Percentiles rank a stretch among this genome's conserved stretches.
Conservation (phyloP, 2,888 invertebrate species). For the Brachynemurus nebulosus region DNA sequence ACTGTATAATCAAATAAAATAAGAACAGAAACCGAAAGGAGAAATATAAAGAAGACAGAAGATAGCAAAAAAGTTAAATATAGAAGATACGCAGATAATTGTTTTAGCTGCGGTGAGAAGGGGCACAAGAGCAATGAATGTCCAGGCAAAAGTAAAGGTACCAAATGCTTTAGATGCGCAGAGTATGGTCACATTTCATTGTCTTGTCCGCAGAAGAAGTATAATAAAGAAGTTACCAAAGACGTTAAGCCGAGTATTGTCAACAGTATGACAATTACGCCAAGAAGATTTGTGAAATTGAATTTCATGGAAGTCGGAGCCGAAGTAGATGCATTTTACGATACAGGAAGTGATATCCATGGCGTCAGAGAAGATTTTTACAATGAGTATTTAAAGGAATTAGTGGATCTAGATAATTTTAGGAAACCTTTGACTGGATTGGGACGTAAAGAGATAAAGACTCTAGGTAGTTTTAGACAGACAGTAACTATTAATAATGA, state of each 20-base stretch:
- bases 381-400: not conserved
- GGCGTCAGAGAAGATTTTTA: slow-evolving; percentile 8
- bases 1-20: slow-evolving; percentile 13
- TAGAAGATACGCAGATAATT: slow-evolving; percentile 2
- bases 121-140: slow-evolving; percentile 12
- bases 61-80: too few relatives aligned
- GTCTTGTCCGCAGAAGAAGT: too few relatives aligned
- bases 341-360: slow-evolving; percentile 11
- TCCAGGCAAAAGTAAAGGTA: slow-evolving; percentile 4
- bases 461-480: slow-evolving; percentile 5
- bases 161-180: slow-evolving; percentile 6
- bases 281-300: not conserved
- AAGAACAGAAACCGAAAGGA: not conserved
- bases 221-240: too few relatives aligned
- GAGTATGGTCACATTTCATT: slow-evolving; percentile 4
- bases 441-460: too few relatives aligned
- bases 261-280: not conserved
- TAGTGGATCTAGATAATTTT: not conserved
- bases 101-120: slow-evolving; percentile 13
- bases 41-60: not conserved
- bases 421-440: too few relatives aligned
- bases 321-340: slow-evolving; percentile 4
- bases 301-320: not conserved
- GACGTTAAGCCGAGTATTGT: not conserved
- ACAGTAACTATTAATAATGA: not conserved